These are phyloP conservation scores for Sebastes baramenuke DNA, from an alignment of 2,797 vertebrate genomes.

Conservation along the genomic window DNA sequence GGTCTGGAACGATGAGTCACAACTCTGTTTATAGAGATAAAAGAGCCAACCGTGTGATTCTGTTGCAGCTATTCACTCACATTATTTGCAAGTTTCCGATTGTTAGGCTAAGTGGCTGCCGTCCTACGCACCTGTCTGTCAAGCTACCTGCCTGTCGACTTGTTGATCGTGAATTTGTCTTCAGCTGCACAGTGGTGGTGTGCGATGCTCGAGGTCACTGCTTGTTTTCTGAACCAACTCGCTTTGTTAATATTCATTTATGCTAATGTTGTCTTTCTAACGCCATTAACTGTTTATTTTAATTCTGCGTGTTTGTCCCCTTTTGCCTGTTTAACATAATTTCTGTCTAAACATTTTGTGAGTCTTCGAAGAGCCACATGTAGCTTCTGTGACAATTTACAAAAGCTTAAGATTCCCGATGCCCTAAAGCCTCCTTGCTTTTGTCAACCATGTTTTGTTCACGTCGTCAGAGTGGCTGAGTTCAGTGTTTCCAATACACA, in stretches of 20 bases:
- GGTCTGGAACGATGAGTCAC: conserved; percentile 29
- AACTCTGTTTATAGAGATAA: not conserved
- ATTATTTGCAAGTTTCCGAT: not conserved
- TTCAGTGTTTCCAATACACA: conserved; percentile 8
- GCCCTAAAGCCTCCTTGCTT: conserved; percentile 2
- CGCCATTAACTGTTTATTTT: not conserved
- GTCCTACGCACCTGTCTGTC: not conserved
- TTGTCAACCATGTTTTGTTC: conserved; percentile 26
- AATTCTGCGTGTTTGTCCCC: not conserved
- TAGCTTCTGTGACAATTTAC: conserved; percentile 2
- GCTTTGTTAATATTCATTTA: conserved; percentile 7
- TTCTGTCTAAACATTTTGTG: conserved; percentile 8
- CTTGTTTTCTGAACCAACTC: not conserved
- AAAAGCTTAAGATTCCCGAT: conserved; percentile 14
- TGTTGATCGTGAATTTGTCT: conserved; percentile 4
- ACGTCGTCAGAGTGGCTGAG: not conserved
- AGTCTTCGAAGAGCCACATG: not conserved
- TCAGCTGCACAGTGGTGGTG: not conserved
- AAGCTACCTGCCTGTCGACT: not conserved
- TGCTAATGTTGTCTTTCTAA: not conserved
- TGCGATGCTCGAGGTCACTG: not conserved
- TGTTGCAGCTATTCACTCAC: not conserved
- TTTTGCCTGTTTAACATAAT: not conserved
- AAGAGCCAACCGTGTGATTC: conserved; percentile 12
- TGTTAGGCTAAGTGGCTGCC: not conserved